A percentile compares a stretch with the other conserved stretches of the same genome.
These are phyloP conservation scores for Cryptus armator DNA, from an alignment of 2,888 invertebrate genomes.

Conservation along the genomic window DNA sequence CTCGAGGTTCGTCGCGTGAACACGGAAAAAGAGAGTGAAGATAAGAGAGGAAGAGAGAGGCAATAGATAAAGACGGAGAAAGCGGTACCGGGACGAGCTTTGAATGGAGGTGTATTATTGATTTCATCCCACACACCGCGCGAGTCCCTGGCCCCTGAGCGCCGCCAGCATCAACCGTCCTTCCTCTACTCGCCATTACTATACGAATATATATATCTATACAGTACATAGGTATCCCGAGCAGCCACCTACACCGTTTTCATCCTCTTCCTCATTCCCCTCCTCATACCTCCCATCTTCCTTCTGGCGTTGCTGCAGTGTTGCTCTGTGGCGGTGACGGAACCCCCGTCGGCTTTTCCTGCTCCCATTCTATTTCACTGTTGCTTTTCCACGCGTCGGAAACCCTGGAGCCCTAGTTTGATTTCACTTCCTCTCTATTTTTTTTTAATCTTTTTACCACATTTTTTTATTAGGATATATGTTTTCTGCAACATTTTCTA, in stretches of 20 bases:
- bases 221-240: conserved; percentile 36
- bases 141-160: conserved; percentile 59
- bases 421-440: conserved; percentile 15
- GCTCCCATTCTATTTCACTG: conserved; percentile 18
- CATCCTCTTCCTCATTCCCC: conserved; percentile 21
- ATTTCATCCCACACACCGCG: conserved; percentile 77
- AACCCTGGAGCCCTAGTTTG: not conserved
- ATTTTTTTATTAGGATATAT: not conserved
- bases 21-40: not conserved
- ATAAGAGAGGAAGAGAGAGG: not conserved
- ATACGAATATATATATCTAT: conserved; percentile 34
- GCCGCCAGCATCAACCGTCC: conserved; percentile 55
- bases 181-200: conserved; percentile 57
- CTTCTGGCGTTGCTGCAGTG: conserved; percentile 40
- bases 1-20: conserved; percentile 23
- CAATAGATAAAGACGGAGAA: conserved; percentile 37
- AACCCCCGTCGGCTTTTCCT: conserved; percentile 31
- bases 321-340: conserved; percentile 48
- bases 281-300: conserved; percentile 21
- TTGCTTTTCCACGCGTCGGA: conserved; percentile 35
- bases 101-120: conserved; percentile 82
- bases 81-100: conserved; percentile 70
- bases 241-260: conserved; percentile 58
- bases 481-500: not conserved
- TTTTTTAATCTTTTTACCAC: not conserved